Evolutionary conservation across 2,113 vertebrate species (phyloP), one percentile per base, ranked within the genome.

Genomic region (Picathartes gymnocephalus): DNA sequence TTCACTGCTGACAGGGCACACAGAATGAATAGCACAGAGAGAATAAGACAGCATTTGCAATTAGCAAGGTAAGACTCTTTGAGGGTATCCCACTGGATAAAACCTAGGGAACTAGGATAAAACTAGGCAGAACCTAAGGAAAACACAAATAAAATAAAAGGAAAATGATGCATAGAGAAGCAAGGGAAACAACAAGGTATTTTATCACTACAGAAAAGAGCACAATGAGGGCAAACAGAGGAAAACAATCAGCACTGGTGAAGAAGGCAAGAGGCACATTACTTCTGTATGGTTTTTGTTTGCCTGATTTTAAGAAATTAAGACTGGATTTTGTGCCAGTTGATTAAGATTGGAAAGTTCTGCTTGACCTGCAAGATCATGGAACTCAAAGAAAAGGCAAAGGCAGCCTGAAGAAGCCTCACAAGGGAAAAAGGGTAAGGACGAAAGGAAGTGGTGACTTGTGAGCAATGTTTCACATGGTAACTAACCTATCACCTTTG

Each of bases 131-230:
- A 65, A 78, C 14, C 47, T 33, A 40, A 17, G 12, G 13, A 76
- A 85, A 21, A 39, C 15, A 48, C 58, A 94, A 60, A 71, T 39
- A 58, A 86, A 84, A 47, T 15, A 48, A 81, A 93, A 78, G 39
- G 35, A 80, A 88, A 93, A 71, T 2, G 0, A 69, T 64, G 19
- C n/a, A 56, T 1, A 13, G 62, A 92, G 45, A 88, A 86, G 69
- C 0, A 0, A 88, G 37, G 21, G 24, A 66, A 60, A 20, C 27
- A 72, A 54, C 11, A 70, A 50, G 16, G 4, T 45, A 62, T 2
- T 44, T 3, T 10, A 78, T 66, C 58, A 51, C 53, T 21, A 18
- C 0, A 74, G 39, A 30, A 61, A 78, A 44, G 1, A n/a, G 24
- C 1, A 0, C 30, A 39, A 45, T 18, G 24, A 91, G 35, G 57